These are phyloP conservation scores for Tamandua tetradactyla DNA, from an alignment of 2,797 vertebrate species.

Conservation along the genomic window DNA sequence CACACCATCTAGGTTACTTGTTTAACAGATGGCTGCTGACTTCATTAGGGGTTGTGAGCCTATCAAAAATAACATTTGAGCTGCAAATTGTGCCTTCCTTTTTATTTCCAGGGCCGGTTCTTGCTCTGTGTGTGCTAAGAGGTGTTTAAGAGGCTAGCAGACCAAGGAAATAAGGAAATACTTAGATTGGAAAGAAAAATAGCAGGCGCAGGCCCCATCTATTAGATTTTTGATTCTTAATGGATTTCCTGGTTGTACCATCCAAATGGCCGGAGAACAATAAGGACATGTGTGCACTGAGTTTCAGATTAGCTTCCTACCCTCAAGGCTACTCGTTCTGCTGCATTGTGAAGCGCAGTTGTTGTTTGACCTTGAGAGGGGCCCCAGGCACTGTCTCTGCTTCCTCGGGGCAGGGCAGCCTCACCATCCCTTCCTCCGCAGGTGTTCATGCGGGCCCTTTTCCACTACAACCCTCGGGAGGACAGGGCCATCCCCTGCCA, in stretches of 20 bases:
- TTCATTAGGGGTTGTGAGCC: neutral
- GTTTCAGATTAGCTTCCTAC: neutral
- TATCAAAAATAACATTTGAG: neutral
- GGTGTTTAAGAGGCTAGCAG: neutral
- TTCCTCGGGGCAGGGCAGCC: neutral
- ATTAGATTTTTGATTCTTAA: neutral
- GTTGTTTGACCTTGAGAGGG: rapidly evolving
- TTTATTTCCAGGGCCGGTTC: neutral
- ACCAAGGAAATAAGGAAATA: neutral
- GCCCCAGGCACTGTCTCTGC: neutral
- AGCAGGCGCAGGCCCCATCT: neutral
- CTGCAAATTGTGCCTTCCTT: neutral
- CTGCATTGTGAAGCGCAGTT: rapidly evolving
- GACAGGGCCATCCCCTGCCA: constrained; percentile 89
- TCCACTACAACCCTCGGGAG: constrained; percentile 87
- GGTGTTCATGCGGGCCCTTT: constrained; percentile 88
- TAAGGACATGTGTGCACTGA: neutral
- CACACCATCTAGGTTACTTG: neutral
- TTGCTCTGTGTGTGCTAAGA: neutral
- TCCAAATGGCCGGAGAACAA: neutral
- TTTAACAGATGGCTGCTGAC: neutral
- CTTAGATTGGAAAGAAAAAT: neutral
- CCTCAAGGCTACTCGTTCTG: neutral
- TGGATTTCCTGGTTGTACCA: neutral
- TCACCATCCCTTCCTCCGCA: constrained; percentile 61